Percentiles rank a stretch among this genome's conserved stretches.
Evolutionary conservation across 2,797 vertebrate genomes (phyloP).

Genomic region (Pterois miles): DNA sequence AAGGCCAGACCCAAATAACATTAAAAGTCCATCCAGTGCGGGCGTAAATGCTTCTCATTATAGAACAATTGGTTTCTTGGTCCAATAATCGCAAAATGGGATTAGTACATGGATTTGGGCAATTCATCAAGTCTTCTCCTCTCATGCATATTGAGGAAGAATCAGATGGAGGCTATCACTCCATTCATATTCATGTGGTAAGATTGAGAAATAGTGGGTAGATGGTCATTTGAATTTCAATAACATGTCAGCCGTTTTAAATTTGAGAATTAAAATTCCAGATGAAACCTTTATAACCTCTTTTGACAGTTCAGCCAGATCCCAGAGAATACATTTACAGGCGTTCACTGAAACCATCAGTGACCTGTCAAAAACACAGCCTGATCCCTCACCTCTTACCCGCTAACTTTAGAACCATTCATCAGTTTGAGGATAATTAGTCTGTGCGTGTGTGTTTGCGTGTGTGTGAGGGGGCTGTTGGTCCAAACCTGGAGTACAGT

Average conservation of each 20-base stretch:
- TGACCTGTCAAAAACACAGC: slow-evolving; percentile 61
- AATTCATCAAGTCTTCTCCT: slow-evolving; percentile 72
- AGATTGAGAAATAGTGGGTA: slow-evolving; percentile 63
- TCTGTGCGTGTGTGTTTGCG: slow-evolving; percentile 28
- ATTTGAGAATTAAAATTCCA: slow-evolving; percentile 65
- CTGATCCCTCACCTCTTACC: slow-evolving; percentile 60
- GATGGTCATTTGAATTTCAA: slow-evolving; percentile 78
- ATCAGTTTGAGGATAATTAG: slow-evolving; percentile 49
- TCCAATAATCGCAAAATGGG: slow-evolving; percentile 65
- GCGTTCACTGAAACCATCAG: slow-evolving; percentile 49
- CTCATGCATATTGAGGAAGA: slow-evolving; percentile 70
- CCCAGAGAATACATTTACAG: slow-evolving; percentile 61
- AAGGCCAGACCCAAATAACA: slow-evolving; percentile 57
- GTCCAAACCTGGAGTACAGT: slow-evolving; percentile 64
- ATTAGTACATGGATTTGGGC: slow-evolving; percentile 67
- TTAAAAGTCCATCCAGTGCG: slow-evolving; percentile 65
- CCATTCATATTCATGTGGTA: slow-evolving; percentile 75
- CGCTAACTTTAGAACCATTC: slow-evolving; percentile 54
- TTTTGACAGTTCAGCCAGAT: slow-evolving; percentile 62
- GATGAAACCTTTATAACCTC: slow-evolving; percentile 65
- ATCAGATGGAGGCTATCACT: slow-evolving; percentile 55
- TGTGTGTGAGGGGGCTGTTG: background rate
- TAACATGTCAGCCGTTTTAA: slow-evolving; percentile 53
- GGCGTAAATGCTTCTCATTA: slow-evolving; percentile 72
- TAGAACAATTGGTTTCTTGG: slow-evolving; percentile 74